A percentile compares a stretch with the other conserved stretches of the same genome.
Conservation (phyloP, 2,888 invertebrate genomes). For the Mayetiola destructor region DNA sequence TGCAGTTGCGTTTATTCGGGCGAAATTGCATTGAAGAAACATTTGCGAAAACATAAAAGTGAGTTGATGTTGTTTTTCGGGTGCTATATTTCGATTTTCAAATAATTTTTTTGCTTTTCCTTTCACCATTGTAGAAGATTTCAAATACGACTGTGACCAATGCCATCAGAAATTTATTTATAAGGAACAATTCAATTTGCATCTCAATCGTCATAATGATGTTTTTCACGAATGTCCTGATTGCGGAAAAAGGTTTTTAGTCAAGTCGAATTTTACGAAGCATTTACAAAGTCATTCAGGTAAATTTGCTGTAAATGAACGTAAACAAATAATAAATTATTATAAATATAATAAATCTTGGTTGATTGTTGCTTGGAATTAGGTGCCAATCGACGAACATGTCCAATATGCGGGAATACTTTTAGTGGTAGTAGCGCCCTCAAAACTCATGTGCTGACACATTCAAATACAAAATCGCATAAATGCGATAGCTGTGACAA, state of each 20-base stretch:
- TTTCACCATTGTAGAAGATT: neutral
- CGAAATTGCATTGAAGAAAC: conserved; percentile 53
- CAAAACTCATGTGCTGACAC: conserved; percentile 41
- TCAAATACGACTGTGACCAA: conserved; percentile 38
- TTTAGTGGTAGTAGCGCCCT: conserved; percentile 46
- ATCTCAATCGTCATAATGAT: conserved; percentile 46
- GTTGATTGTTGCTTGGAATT: neutral
- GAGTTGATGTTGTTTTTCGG: neutral
- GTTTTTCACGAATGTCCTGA: conserved; percentile 44
- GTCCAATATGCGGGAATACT: conserved; percentile 44
- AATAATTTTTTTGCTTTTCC: neutral
- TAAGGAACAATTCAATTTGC: conserved; percentile 43
- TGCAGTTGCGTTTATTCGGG: conserved; percentile 57
- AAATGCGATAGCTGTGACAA: conserved; percentile 51
- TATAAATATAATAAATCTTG: neutral
- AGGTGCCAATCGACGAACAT: conserved; percentile 22
- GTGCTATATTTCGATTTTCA: neutral
- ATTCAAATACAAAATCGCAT: conserved; percentile 40
- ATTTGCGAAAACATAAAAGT: conserved; percentile 48
- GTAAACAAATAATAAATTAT: conserved; percentile 25
- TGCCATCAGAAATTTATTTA: conserved; percentile 49
- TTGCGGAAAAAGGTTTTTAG: conserved; percentile 44
- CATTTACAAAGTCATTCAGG: conserved; percentile 41
- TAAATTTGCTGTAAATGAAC: conserved; percentile 38
- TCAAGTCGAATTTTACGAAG: conserved; percentile 52